Percentiles rank a stretch among this genome's conserved stretches.
These are phyloP conservation scores for Tetranychus urticae DNA, from an alignment of 1,140 invertebrate species.

Conservation along the genomic window DNA sequence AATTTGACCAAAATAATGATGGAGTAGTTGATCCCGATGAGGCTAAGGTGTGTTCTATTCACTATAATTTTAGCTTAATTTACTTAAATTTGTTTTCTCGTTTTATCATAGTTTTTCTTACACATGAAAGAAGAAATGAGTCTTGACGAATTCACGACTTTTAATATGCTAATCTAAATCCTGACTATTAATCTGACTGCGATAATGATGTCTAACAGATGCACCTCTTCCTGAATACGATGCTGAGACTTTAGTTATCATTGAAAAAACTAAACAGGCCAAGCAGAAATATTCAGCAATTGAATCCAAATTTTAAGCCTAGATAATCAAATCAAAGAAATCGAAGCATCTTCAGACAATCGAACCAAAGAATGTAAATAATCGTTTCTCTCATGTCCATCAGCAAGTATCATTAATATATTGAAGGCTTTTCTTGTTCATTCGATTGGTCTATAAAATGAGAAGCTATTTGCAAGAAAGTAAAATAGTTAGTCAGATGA, in stretches of 20 bases:
- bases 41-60: constrained; percentile 27
- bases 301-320: constrained; percentile 33
- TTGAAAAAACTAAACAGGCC: constrained; percentile 58
- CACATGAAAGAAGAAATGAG: constrained; percentile 40
- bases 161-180: no score
- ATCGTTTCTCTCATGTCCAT: no score
- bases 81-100: not conserved
- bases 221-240: constrained; percentile 40
- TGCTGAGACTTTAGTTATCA: constrained; percentile 58
- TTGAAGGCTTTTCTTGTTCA: no score
- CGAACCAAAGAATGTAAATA: no score
- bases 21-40: constrained; percentile 63
- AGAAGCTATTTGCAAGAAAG: no score
- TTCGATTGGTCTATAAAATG: no score
- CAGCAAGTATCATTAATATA: no score
- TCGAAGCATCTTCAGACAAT: constrained; percentile 24
- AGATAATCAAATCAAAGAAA: constrained; percentile 5
- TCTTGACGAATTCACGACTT: constrained; percentile 36
- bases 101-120: constrained; percentile 34
- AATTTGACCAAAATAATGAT: constrained; percentile 69
- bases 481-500: no score
- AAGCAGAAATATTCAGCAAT: constrained; percentile 49
- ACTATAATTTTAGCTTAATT: not conserved
- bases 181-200: no score
- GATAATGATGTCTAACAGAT: constrained; percentile 10